Percentiles rank a stretch among this genome's conserved stretches.
Conservation (phyloP, 2,113 vertebrate species). For the Hippocampus zosterae region DNA sequence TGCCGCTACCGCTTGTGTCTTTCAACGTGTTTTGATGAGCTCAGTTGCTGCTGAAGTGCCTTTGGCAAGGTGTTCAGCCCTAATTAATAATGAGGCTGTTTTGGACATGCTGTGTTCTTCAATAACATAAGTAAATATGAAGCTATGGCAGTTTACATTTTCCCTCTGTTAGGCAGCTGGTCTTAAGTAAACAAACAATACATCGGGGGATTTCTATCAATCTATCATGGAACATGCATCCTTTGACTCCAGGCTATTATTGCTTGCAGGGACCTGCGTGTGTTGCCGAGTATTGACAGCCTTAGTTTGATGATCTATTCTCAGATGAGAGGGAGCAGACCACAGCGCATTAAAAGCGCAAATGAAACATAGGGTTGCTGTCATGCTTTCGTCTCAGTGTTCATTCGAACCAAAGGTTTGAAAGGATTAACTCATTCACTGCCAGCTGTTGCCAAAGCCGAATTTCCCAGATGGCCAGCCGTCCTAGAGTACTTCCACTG, state of each 20-base stretch:
- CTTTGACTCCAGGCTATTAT: conserved; percentile 68
- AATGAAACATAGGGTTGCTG: conserved; percentile 47
- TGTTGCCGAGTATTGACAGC: conserved; percentile 53
- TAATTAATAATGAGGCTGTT: conserved; percentile 10
- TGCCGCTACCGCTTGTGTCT: conserved; percentile 4
- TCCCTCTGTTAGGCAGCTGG: background rate
- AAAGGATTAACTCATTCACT: background rate
- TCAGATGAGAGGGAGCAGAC: conserved; percentile 56
- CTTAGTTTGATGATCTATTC: conserved; percentile 57
- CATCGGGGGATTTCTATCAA: conserved; percentile 60
- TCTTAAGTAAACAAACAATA: conserved; percentile 41
- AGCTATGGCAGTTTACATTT: background rate
- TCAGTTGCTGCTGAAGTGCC: conserved; percentile 15
- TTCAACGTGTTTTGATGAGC: conserved; percentile 20
- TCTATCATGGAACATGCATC: conserved; percentile 53
- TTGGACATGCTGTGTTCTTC: conserved; percentile 15
- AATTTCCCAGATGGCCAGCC: no score
- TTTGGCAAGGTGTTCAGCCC: conserved; percentile 21
- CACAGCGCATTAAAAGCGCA: conserved; percentile 22
- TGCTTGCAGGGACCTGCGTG: conserved; percentile 45
- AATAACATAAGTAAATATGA: conserved; percentile 13
- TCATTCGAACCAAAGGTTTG: background rate
- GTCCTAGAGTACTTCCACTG: no score
- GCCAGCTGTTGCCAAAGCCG: no score
- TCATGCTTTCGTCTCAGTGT: background rate